Conservation (phyloP, 2,888 invertebrate species). For the Rhaphigaster nebulosa region DNA sequence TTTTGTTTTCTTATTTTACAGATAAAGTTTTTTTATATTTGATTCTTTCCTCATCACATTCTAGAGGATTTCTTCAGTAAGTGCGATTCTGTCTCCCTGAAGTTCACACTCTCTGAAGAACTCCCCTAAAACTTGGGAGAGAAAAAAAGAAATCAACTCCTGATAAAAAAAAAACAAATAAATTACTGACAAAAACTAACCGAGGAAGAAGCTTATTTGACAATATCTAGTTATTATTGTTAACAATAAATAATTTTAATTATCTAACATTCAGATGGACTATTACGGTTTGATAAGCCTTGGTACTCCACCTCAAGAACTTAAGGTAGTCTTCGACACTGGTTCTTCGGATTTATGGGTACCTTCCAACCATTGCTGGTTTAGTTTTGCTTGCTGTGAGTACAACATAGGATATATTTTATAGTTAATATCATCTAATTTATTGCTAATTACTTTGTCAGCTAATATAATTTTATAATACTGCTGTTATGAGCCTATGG, state of each 20-base stretch:
- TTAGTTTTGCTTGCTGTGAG: constrained; percentile 95
- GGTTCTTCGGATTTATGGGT: constrained; percentile 99
- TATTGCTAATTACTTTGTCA: neutral
- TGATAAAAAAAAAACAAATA: too few species aligned
- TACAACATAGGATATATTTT: constrained; percentile 65
- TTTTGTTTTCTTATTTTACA: too few species aligned
- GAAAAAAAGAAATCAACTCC: too few species aligned
- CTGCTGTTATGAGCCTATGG: too few species aligned
- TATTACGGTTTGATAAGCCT: constrained; percentile 94
- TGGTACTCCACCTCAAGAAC: constrained; percentile 91
- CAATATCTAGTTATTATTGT: neutral
- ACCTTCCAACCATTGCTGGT: constrained; percentile 94
- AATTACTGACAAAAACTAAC: too few species aligned
- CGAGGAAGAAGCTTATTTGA: neutral
- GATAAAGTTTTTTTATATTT: too few species aligned
- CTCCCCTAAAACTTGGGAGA: too few species aligned
- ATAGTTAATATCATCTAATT: neutral
- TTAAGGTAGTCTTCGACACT: constrained; percentile 97
- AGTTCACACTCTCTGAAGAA: too few species aligned
- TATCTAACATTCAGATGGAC: constrained; percentile 78
- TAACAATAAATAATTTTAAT: neutral
- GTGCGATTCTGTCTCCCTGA: too few species aligned
- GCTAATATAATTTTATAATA: neutral
- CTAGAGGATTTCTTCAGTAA: too few species aligned
- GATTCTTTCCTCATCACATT: too few species aligned